Base-by-base conservation (phyloP, 2,797 vertebrate species). In the Pelochelys cantorii region DNA sequence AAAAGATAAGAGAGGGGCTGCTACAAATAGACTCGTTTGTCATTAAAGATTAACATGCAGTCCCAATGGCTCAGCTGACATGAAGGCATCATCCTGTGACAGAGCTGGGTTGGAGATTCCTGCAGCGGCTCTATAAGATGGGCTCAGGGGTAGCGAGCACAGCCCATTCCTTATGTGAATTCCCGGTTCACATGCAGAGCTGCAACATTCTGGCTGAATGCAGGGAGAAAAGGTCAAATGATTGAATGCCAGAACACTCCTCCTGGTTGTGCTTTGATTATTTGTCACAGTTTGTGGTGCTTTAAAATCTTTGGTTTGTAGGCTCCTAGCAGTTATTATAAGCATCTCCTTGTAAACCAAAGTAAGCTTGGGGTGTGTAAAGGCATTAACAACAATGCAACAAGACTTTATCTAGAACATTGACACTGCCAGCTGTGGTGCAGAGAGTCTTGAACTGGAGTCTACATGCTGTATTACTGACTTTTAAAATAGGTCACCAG, bases 1-100 rank as follows among this genome's bases (percentile, higher is more conserved):
- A 92, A 93, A 48, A 48, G 42, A 48, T 48, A 48, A 94, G 94
- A 96, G 94, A 96, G 87, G 86, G 65, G 22, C 34, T 22, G 90
- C 94, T 94, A 93, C 90, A 86, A 89, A 91, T 81, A 89, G 85
- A 79, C 56, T 92, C 90, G 82, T 57, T 74, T 89, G 54, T 88
- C 85, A 90, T 96, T 95, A 96, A 94, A 95, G 89, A 95, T 92
- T 84, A 94, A 92, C 83, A 77, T 23, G 11, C 74, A 93, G 87
- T 81, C 84, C 92, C 54, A 79, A 60, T 79, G 71, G 87, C 81
- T 96, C 74, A 52, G 78, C 11, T 85, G 92, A n/a, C 54, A 81
- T 84, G 80, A 85, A 79, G 82, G 91, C 83, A 93, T 74, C 12
- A 2, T 89, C 78, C 60, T 92, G 83, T 80, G 84, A 5, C 14